Percentiles rank a stretch among this genome's conserved stretches.
Evolutionary conservation across 2,888 invertebrate genomes (phyloP).

Genomic region (Tenthredo notha): DNA sequence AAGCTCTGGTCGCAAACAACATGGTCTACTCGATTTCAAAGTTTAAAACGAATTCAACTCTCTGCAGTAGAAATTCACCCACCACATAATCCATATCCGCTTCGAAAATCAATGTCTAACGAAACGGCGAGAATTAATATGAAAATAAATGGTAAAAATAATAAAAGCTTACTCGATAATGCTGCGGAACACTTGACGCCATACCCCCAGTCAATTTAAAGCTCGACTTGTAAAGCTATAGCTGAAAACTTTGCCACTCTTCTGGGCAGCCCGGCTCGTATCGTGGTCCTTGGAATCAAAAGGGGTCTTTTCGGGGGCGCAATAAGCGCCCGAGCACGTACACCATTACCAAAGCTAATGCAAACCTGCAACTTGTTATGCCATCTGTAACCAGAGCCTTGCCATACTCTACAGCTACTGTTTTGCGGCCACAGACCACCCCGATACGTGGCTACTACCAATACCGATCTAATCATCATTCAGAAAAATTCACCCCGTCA

Average conservation of each 20-base stretch:
- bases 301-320: constrained; percentile 54
- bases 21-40: constrained; percentile 29
- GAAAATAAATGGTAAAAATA: constrained; percentile 23
- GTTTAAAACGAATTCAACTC: constrained; percentile 24
- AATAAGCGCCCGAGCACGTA: constrained; percentile 73
- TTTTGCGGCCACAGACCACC: constrained; percentile 14
- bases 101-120: constrained; percentile 13
- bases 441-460: not conserved
- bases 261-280: not conserved
- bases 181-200: not conserved
- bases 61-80: not conserved
- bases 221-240: not conserved
- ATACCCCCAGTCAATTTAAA: constrained; percentile 19
- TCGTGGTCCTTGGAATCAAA: constrained; percentile 38
- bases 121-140: constrained; percentile 21
- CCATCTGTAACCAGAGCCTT: constrained; percentile 72
- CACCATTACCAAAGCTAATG: constrained; percentile 73
- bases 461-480: constrained; percentile 36
- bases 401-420: constrained; percentile 47
- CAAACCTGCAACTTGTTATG: constrained; percentile 72
- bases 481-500: not conserved
- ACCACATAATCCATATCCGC: not conserved
- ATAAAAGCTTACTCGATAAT: constrained; percentile 31
- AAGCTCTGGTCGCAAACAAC: constrained; percentile 24
- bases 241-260: constrained; percentile 42